Evolutionary conservation across 2,113 vertebrate genomes (phyloP).

Genomic region (Muntiacus reevesi): DNA sequence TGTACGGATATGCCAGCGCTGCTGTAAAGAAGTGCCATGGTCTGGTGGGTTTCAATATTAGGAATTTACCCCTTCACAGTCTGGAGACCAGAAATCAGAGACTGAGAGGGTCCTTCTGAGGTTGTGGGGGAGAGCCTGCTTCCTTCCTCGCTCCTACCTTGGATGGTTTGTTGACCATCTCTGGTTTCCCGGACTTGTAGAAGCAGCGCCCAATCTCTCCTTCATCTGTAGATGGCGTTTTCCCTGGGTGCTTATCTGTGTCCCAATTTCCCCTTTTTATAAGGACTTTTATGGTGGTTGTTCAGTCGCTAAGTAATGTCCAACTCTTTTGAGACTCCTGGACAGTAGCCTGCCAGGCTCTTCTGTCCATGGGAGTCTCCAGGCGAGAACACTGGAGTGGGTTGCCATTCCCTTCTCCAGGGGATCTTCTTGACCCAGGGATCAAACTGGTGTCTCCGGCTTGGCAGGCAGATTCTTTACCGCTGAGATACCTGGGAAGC

Average conservation of each 20-base stretch:
- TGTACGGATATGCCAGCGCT: too few species aligned
- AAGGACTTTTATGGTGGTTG: neutral
- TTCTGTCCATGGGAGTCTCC: neutral
- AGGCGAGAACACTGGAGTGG: neutral
- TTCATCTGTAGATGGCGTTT: neutral
- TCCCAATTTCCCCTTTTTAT: neutral
- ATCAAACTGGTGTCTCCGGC: neutral
- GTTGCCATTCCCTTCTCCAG: neutral
- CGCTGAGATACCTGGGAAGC: neutral
- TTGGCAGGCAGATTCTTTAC: neutral
- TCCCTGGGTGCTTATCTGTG: neutral
- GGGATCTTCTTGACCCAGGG: neutral
- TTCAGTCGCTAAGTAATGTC: neutral
- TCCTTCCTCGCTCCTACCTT: rapidly evolving
- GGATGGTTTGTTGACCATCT: neutral
- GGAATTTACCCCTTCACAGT: too few species aligned
- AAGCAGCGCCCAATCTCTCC: rapidly evolving
- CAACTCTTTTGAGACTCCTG: neutral
- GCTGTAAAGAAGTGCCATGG: too few species aligned
- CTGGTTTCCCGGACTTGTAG: neutral
- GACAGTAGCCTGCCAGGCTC: neutral
- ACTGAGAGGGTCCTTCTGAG: neutral
- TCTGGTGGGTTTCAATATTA: neutral
- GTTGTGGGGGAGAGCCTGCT: rapidly evolving
- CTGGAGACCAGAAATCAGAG: neutral